Base-by-base conservation (phyloP, 2,797 vertebrate species). In the Acanthurus leucopareius region DNA sequence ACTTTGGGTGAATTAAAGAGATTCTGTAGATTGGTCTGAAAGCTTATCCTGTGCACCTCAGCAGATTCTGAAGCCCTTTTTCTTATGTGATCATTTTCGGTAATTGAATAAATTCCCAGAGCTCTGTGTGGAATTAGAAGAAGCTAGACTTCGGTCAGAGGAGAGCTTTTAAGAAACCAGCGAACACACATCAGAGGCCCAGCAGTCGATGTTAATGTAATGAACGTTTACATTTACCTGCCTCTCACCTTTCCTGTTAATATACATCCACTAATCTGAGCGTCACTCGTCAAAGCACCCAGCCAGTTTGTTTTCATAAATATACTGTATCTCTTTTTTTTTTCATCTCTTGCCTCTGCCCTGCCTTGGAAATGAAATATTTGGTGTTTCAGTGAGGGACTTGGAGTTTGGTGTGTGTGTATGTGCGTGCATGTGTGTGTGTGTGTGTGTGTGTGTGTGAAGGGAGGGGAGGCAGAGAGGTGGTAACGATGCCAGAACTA, bases 181-280 rank as follows among this genome's bases (percentile, higher is more conserved):
- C 68, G 80, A 80, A 80, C 53, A 77, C 52, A 90, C 88, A 93
- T 90, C 85, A 83, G 86, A 93, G 84, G 84, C 87, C 71, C 71
- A 67, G 88, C 76, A 83, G 92, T 96, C 94, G 84, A 95, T 95
- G 91, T 82, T 95, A 95, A 96, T 94, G 86, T 74, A 77, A 95
- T 95, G 86, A 92, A 77, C 75, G 69, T 89, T 92, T 87, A 86
- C 91, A 88, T 93, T 95, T 88, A 95, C 93, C 91, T 93, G 93
- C 91, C 85, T 94, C 92, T 94, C 93, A 95, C 93, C 92, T 95
- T 95, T 93, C 88, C 84, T 91, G 91, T 93, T 90, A 83, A 68
- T 83, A 62, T 83, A 82, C 58, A 83, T 77, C 80, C 79, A 83
- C 86, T 4, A 69, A 80, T 91, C 82, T 82, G 71, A 90, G 87